A percentile compares a stretch with the other conserved stretches of the same genome.
Evolutionary conservation across 1,140 invertebrate genomes (phyloP).

Genomic region (Holcopasites calliopsidis): DNA sequence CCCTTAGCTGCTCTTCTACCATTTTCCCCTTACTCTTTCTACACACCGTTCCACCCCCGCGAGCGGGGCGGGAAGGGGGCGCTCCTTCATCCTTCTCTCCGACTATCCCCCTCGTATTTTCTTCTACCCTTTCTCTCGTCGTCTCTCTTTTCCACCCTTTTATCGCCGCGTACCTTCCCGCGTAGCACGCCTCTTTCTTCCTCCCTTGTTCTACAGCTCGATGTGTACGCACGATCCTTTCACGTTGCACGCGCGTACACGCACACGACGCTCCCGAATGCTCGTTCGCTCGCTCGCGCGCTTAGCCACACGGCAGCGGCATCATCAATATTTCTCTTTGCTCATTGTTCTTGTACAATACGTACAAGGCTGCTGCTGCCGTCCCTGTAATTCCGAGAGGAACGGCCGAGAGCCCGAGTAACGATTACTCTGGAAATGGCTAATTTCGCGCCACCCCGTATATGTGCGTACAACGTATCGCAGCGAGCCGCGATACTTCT

Average conservation of each 20-base stretch:
- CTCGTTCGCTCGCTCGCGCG: slow-evolving; percentile 56
- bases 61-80: no score
- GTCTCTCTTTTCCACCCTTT: not conserved
- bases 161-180: slow-evolving; percentile 41
- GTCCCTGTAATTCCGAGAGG: slow-evolving; percentile 62
- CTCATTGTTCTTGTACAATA: slow-evolving; percentile 78
- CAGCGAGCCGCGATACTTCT: slow-evolving; percentile 13
- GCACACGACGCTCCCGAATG: slow-evolving; percentile 18
- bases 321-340: slow-evolving; percentile 79
- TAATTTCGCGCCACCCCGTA: slow-evolving; percentile 56
- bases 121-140: not conserved
- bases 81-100: slow-evolving; percentile 48
- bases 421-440: slow-evolving; percentile 60
- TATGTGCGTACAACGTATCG: not conserved
- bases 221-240: slow-evolving; percentile 55
- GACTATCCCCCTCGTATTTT: slow-evolving; percentile 25
- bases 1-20: slow-evolving; percentile 3
- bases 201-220: slow-evolving; percentile 40
- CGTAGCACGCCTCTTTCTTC: slow-evolving; percentile 23
- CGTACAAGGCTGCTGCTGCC: slow-evolving; percentile 52
- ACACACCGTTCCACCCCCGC: not conserved
- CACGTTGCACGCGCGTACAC: slow-evolving; percentile 38
- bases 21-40: slow-evolving; percentile 12
- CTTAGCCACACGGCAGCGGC: slow-evolving; percentile 64
- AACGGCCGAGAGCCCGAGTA: slow-evolving; percentile 49